phyloP scores from a whole-genome alignment of 1,140 invertebrate species.

The Bombus difficillimus region DNA sequence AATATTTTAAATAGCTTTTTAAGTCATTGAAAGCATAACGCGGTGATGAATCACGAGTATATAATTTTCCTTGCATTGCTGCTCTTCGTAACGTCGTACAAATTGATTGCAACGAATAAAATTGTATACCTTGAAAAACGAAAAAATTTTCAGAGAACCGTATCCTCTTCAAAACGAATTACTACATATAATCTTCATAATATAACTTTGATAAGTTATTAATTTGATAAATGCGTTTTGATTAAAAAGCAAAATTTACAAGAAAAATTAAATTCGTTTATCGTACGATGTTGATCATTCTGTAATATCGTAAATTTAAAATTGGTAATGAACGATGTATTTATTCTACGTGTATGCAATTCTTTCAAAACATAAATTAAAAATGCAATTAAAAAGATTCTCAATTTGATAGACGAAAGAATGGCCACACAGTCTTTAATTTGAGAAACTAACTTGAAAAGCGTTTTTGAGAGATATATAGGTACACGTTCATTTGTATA shows the following conservation, averaged over 20 bases:
- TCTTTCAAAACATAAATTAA: not conserved
- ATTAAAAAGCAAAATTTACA: too few species aligned
- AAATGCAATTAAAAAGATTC: too few species aligned
- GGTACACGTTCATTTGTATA: slow-evolving; percentile 4
- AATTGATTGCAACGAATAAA: not conserved
- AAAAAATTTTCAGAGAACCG: not conserved
- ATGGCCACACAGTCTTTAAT: not conserved
- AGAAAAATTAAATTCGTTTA: not conserved
- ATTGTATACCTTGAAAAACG: not conserved
- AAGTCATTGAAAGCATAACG: too few species aligned
- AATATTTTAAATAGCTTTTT: not conserved
- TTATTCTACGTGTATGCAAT: not conserved
- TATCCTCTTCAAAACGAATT: not conserved
- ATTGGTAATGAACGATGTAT: not conserved
- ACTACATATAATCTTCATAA: not conserved
- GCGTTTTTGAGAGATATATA: not conserved
- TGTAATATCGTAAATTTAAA: not conserved
- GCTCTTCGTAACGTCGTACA: accelerated
- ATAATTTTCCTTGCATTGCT: not conserved
- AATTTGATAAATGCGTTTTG: too few species aligned
- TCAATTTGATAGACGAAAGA: not conserved
- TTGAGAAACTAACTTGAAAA: slow-evolving; percentile 18
- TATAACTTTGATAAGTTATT: not conserved
- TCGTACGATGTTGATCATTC: not conserved
- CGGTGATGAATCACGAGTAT: not conserved